Conservation (phyloP, 2,888 invertebrate genomes). For the Sinhomidia bicolor region DNA sequence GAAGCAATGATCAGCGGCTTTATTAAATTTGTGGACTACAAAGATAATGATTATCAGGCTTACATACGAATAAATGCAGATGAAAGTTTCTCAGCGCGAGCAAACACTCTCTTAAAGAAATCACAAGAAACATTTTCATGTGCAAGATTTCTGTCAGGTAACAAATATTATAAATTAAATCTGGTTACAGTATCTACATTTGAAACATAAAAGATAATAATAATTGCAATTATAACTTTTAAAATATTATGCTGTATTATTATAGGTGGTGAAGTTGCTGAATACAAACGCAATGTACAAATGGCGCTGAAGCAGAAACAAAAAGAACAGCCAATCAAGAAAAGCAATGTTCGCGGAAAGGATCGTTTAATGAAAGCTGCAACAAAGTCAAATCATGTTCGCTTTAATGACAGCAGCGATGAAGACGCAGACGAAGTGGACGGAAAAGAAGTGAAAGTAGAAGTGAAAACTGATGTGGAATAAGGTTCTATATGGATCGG, state of each 20-base stretch:
- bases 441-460: slow-evolving; percentile 34
- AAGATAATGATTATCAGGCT: slow-evolving; percentile 87
- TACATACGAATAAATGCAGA: slow-evolving; percentile 84
- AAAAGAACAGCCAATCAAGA: slow-evolving; percentile 83
- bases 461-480: slow-evolving; percentile 14
- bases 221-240: slow-evolving; percentile 25
- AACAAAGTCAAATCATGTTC: slow-evolving; percentile 86
- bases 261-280: slow-evolving; percentile 87
- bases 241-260: slow-evolving; percentile 78
- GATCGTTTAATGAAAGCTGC: slow-evolving; percentile 85
- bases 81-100: slow-evolving; percentile 54
- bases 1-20: slow-evolving; percentile 69
- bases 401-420: slow-evolving; percentile 85
- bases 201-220: too few relatives aligned
- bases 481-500: not conserved
- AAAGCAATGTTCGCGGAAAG: slow-evolving; percentile 85
- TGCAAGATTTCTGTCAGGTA: slow-evolving; percentile 75
- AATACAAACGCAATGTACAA: slow-evolving; percentile 91
- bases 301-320: slow-evolving; percentile 83
- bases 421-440: slow-evolving; percentile 10
- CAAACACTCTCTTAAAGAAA: slow-evolving; percentile 69
- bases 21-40: slow-evolving; percentile 91
- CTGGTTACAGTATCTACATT: too few relatives aligned
- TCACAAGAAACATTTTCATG: slow-evolving; percentile 71
- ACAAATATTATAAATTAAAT: slow-evolving; percentile 19